phyloP scores from a whole-genome alignment of 2,797 vertebrate genomes.

The Sparus aurata region DNA sequence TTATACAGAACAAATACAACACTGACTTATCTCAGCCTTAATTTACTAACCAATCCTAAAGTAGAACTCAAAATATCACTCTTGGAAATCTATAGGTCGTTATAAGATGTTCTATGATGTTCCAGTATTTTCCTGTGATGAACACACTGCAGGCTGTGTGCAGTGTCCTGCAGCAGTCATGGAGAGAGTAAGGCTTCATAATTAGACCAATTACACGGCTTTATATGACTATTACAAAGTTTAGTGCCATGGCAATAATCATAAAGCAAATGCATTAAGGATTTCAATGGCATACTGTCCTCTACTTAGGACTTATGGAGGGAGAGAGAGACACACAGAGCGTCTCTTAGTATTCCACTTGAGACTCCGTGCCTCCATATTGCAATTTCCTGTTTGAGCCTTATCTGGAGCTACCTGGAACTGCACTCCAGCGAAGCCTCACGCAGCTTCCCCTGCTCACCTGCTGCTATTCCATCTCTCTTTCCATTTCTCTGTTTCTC shows the following conservation, averaged over 20 bases:
- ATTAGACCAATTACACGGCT: conserved; percentile 60
- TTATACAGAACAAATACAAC: neutral
- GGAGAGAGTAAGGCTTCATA: conserved; percentile 20
- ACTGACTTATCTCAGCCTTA: neutral
- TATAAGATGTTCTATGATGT: neutral
- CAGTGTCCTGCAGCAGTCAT: conserved; percentile 1
- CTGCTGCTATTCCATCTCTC: conserved; percentile 58
- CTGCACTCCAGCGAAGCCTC: conserved; percentile 64
- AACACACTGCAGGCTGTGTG: conserved; percentile 17
- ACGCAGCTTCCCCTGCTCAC: conserved; percentile 55
- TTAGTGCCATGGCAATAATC: conserved; percentile 48
- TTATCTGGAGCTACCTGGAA: conserved; percentile 76
- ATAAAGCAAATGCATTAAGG: conserved; percentile 42
- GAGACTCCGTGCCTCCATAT: conserved; percentile 65
- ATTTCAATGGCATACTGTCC: conserved; percentile 42
- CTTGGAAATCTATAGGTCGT: neutral
- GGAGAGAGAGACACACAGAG: conserved; percentile 21
- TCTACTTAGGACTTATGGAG: conserved; percentile 29
- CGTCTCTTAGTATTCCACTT: conserved; percentile 78
- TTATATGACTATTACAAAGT: conserved; percentile 51
- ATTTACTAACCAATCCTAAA: conserved; percentile 2
- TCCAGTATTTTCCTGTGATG: neutral
- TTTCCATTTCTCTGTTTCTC: conserved; percentile 35
- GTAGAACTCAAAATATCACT: neutral
- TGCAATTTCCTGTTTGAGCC: conserved; percentile 79